Base-by-base conservation (phyloP, 2,888 invertebrate genomes). In the Subacronicta megacephala region DNA sequence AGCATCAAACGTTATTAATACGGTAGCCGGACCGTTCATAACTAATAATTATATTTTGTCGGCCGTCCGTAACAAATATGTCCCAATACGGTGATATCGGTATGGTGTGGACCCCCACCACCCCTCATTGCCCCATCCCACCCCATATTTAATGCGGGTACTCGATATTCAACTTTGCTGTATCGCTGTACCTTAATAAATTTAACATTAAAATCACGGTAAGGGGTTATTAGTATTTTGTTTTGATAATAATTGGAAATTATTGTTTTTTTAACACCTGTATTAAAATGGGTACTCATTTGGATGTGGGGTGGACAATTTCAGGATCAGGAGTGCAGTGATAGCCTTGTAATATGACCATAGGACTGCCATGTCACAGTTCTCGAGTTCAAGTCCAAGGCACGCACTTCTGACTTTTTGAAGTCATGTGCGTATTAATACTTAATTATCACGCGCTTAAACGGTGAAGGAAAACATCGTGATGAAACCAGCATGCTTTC, bases 11-110 rank as follows among this genome's bases (percentile, higher is more conserved):
- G 45, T 60, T 66, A 71, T 75, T 71, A 75, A 62, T 65, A 67
- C 53, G 60, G 58, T 45, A 54, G 57, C 62, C 57, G 40, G 63
- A 51, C 54, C 63, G 60, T 44, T 52, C 67, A 59, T 73, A 73
- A 72, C 72, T 73, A 67, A 72, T 75, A 75, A 74, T 74, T 72
- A 75, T 65, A 74, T 73, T 73, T 52, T 67, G 75, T 73, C 67
- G 75, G 62, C 73, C 62, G 68, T 68, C 75, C 75, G 58, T 72
- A 73, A 73, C 75, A 51, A 73, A 73, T 73, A 75, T 63, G 73
- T 73, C 73, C 73, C 73, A 75, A 57, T 58, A 68, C 73, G 73
- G 75, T 68, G 64, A 73, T 73, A 73, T 68, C 60, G 53, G 65
- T 36, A 73, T 73, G 72, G 75, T 56, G 62, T 59, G 45, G 17